These are phyloP conservation scores for Branchinecta lynchi DNA, from an alignment of 1,140 invertebrate species.

Conservation along the genomic window DNA sequence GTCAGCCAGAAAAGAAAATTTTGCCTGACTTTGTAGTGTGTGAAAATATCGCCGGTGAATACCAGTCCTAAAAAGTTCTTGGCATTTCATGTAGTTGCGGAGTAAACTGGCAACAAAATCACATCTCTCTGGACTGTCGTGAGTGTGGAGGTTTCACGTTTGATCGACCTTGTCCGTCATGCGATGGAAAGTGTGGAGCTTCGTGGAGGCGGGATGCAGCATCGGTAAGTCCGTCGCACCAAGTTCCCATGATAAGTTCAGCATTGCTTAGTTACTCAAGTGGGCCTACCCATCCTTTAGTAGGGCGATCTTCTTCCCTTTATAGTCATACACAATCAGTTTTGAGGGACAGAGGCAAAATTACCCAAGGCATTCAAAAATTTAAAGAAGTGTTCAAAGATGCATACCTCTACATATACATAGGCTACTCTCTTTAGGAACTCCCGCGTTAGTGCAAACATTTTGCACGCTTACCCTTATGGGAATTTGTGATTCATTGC, in stretches of 20 bases:
- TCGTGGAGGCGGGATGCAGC: slow-evolving; percentile 59
- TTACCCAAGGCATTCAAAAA: background rate
- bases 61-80: no score
- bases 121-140: slow-evolving; percentile 57
- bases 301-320: background rate
- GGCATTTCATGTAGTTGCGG: slow-evolving; percentile 43
- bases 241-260: background rate
- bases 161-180: slow-evolving; percentile 54
- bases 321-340: background rate
- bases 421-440: background rate
- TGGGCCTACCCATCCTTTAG: background rate
- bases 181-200: slow-evolving; percentile 54
- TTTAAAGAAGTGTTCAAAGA: background rate
- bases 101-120: slow-evolving; percentile 61
- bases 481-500: no score
- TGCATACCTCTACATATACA: background rate
- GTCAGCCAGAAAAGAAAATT: no score
- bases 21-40: no score
- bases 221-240: slow-evolving; percentile 39
- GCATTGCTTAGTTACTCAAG: background rate
- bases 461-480: no score
- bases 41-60: no score
- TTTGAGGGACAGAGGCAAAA: background rate
- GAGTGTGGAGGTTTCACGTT: slow-evolving; percentile 69
- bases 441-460: background rate